These are phyloP conservation scores for Ceryle rudis DNA, from an alignment of 2,797 vertebrate genomes.

Conservation along the genomic window DNA sequence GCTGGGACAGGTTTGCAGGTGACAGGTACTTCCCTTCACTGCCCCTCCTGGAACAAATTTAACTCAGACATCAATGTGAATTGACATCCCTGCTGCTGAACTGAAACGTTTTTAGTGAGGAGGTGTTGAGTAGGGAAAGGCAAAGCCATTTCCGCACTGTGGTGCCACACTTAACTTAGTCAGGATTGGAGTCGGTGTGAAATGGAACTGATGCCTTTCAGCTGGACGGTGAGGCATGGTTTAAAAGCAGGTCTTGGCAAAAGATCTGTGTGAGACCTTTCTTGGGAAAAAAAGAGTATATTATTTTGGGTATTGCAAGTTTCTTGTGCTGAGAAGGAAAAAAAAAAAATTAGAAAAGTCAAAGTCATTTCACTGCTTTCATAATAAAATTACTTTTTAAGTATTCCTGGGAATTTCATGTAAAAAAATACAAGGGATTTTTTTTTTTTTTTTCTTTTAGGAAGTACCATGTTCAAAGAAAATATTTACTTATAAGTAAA, in stretches of 20 bases:
- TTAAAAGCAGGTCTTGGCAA: background rate
- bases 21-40: background rate
- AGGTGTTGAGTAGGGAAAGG: background rate
- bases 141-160: background rate
- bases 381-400: background rate
- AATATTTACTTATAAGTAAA: background rate
- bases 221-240: background rate
- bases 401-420: background rate
- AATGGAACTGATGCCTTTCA: background rate
- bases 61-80: background rate
- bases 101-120: background rate
- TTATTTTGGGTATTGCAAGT: background rate
- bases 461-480: background rate
- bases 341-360: background rate
- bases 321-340: background rate
- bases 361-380: background rate
- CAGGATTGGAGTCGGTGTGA: background rate
- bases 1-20: background rate
- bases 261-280: background rate
- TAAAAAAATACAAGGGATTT: background rate
- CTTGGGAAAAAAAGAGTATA: background rate
- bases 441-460: background rate
- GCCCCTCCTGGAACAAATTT: background rate
- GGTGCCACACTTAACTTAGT: background rate
- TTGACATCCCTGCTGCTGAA: background rate